Conservation (phyloP, 64 coral and sea anemone genomes). For the Stichodactyla helianthus region DNA sequence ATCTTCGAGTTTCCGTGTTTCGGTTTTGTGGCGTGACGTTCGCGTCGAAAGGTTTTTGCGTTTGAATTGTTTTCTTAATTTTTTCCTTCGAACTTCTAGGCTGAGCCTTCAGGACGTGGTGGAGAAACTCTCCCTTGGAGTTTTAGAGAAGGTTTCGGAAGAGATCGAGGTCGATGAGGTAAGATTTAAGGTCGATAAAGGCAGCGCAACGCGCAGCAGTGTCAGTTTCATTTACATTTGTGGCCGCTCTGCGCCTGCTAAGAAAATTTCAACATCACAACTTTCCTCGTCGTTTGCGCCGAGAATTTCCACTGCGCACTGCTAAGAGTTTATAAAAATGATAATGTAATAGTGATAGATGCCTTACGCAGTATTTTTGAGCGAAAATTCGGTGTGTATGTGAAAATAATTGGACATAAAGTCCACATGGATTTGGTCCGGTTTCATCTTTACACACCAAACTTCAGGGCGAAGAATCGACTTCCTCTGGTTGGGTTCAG, state of each 20-base stretch:
- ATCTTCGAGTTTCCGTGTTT: slow-evolving; percentile 68
- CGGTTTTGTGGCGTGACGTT: slow-evolving; percentile 76
- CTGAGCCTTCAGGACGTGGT: slow-evolving; percentile 39
- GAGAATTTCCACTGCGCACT: slow-evolving; percentile 9
- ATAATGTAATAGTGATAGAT: background rate
- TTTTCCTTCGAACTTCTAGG: slow-evolving; percentile 22
- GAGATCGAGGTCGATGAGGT: background rate
- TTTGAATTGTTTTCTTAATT: slow-evolving; percentile 26
- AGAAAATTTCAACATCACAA: background rate
- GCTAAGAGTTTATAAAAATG: background rate
- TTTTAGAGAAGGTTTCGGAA: background rate
- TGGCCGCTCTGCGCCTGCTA: background rate
- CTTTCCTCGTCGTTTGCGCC: background rate
- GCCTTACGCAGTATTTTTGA: slow-evolving; percentile 30
- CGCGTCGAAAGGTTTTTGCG: slow-evolving; percentile 38
- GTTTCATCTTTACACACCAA: background rate
- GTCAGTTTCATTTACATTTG: slow-evolving; percentile 29
- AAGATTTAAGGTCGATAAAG: background rate
- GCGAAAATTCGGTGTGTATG: background rate
- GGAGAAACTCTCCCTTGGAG: slow-evolving; percentile 27
- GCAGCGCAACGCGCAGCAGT: slow-evolving; percentile 10
- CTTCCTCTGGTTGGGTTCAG: slow-evolving; percentile 7
- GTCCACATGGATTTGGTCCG: background rate
- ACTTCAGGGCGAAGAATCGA: background rate
- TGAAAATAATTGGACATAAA: background rate